These are phyloP conservation scores for Muntiacus muntjak DNA, from an alignment of 2,113 vertebrate species.

Conservation along the genomic window DNA sequence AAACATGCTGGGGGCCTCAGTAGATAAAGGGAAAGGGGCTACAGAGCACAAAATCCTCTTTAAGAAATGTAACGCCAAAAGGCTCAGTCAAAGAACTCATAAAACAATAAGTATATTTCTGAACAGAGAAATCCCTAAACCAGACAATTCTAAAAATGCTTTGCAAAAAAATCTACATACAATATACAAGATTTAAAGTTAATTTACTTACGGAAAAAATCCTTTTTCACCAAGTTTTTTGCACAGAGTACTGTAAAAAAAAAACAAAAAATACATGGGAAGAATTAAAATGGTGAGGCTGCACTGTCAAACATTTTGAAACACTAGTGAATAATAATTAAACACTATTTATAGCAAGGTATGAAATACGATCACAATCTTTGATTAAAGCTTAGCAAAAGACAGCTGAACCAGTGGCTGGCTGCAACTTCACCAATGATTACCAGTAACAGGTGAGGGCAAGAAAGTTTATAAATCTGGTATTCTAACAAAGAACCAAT, in stretches of 20 bases:
- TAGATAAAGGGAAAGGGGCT: not conserved
- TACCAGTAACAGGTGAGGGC: not conserved
- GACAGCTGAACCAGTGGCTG: constrained; percentile 31
- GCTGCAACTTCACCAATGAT: constrained; percentile 7
- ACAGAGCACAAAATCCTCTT: not conserved
- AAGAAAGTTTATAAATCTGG: constrained; percentile 50
- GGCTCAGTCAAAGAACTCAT: constrained; percentile 28
- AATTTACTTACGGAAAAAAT: constrained; percentile 97
- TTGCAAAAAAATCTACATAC: not conserved
- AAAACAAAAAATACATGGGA: constrained; percentile 74
- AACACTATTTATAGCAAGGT: constrained; percentile 1
- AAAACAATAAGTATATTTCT: constrained; percentile 37
- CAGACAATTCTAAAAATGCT: constrained; percentile 45
- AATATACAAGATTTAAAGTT: constrained; percentile 52
- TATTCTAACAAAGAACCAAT: constrained; percentile 8
- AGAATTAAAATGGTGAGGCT: constrained; percentile 62
- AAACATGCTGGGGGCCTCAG: not conserved
- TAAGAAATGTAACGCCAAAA: not conserved
- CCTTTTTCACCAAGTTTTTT: constrained; percentile 99
- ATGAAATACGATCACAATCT: constrained; percentile 20
- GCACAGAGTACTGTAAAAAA: constrained; percentile 93
- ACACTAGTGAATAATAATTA: constrained; percentile 17
- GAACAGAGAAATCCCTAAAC: constrained; percentile 28
- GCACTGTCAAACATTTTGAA: constrained; percentile 35
- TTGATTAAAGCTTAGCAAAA: constrained; percentile 19